These are phyloP conservation scores for Drosophila robusta DNA, from an alignment of 2,888 invertebrate genomes.

Conservation along the genomic window DNA sequence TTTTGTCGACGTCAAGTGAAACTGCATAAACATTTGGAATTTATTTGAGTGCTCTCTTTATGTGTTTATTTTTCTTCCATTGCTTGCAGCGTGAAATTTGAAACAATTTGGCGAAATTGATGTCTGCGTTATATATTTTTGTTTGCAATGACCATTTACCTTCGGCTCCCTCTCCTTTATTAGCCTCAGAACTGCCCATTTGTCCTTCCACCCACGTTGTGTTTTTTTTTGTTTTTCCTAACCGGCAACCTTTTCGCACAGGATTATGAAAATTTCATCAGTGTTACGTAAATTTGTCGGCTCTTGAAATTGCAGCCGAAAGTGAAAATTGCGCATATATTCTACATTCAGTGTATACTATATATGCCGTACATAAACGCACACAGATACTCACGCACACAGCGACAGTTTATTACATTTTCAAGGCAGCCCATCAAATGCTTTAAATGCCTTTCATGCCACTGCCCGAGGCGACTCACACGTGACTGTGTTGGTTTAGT, in stretches of 20 bases:
- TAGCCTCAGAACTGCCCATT: background rate
- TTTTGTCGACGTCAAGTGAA: constrained; percentile 38
- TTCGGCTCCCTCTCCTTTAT: background rate
- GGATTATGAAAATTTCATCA: constrained; percentile 70
- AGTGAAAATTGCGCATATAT: constrained; percentile 46
- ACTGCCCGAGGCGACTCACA: constrained; percentile 19
- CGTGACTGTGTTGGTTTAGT: constrained; percentile 35
- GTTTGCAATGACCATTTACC: background rate
- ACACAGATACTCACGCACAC: constrained; percentile 25
- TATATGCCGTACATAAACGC: constrained; percentile 11
- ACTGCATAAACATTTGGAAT: constrained; percentile 64
- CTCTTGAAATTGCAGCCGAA: constrained; percentile 62
- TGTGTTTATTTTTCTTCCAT: constrained; percentile 33
- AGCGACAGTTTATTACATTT: constrained; percentile 68
- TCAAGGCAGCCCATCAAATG: constrained; percentile 73
- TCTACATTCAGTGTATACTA: constrained; percentile 8
- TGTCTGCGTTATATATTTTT: constrained; percentile 6
- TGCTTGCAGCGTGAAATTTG: constrained; percentile 31
- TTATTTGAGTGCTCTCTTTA: constrained; percentile 48
- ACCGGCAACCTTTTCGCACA: constrained; percentile 34
- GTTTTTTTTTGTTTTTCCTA: background rate
- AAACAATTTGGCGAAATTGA: constrained; percentile 40
- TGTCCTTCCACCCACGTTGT: background rate
- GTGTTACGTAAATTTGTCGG: constrained; percentile 62
- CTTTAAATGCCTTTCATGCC: constrained; percentile 46